Evolutionary conservation across 2,113 vertebrate genomes (phyloP).

Genomic region (Columbina picui): DNA sequence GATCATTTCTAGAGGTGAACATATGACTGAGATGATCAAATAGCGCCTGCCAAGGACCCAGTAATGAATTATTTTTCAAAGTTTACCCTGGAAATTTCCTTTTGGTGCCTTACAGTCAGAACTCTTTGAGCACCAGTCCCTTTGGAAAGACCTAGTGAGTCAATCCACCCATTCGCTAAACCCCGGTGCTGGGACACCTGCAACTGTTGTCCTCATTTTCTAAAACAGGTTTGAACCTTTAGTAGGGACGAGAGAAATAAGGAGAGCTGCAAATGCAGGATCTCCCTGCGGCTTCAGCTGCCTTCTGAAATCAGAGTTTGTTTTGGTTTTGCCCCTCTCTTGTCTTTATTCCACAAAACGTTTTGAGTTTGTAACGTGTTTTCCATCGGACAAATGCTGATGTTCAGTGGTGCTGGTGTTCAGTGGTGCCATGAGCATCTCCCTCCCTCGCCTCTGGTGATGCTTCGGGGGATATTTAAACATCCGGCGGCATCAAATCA

Average conservation of each 20-base stretch:
- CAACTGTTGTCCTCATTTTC: background rate
- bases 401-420: background rate
- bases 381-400: background rate
- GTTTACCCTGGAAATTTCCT: background rate
- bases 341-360: background rate
- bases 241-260: background rate
- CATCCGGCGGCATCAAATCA: conserved; percentile 4
- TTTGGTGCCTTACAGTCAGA: background rate
- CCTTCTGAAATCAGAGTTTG: background rate
- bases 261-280: background rate
- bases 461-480: background rate
- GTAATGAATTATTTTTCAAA: background rate
- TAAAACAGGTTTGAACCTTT: background rate
- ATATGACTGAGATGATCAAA: background rate
- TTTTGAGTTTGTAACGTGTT: background rate
- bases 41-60: background rate
- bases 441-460: background rate
- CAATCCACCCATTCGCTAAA: background rate
- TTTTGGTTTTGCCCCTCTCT: background rate
- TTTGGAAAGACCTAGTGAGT: background rate
- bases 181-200: background rate
- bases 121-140: background rate
- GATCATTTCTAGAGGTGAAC: background rate
- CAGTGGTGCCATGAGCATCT: background rate
- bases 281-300: background rate